Percentiles rank a stretch among this genome's conserved stretches.
phyloP scores from a whole-genome alignment of 2,888 invertebrate genomes.

The Scelioninae gen. 2 region DNA sequence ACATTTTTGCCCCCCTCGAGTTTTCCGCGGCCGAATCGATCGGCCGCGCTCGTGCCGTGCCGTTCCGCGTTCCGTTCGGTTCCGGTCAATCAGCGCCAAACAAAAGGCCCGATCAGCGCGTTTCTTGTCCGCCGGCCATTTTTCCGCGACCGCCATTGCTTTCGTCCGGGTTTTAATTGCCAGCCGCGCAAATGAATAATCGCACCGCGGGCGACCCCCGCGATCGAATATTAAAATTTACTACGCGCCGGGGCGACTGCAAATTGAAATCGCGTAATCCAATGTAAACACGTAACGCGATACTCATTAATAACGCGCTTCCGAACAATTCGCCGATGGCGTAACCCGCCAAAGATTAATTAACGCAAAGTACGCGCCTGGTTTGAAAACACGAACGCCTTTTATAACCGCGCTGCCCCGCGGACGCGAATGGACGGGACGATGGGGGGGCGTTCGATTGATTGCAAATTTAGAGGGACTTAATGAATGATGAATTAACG shows the following conservation, averaged over 20 bases:
- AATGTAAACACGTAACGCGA: slow-evolving; percentile 29
- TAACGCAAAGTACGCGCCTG: slow-evolving; percentile 40
- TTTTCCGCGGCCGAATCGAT: too few species aligned
- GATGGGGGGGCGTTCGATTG: slow-evolving; percentile 38
- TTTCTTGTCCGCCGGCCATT: too few species aligned
- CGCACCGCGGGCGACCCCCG: background rate
- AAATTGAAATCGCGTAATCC: slow-evolving; percentile 20
- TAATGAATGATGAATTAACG: slow-evolving; percentile 56
- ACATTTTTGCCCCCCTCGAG: too few species aligned
- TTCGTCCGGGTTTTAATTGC: background rate
- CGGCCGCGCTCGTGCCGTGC: too few species aligned
- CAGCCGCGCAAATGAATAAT: slow-evolving; percentile 2
- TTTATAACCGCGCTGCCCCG: slow-evolving; percentile 26
- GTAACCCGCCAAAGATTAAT: slow-evolving; percentile 49
- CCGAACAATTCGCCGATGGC: slow-evolving; percentile 28
- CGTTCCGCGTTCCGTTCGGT: slow-evolving; percentile 22
- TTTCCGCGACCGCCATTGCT: too few species aligned
- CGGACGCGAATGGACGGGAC: slow-evolving; percentile 13
- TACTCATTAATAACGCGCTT: slow-evolving; percentile 41
- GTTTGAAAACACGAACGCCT: slow-evolving; percentile 43
- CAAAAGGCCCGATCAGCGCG: slow-evolving; percentile 21
- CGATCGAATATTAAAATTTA: slow-evolving; percentile 20
- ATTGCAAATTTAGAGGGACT: slow-evolving; percentile 47
- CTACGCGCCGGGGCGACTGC: slow-evolving; percentile 3
- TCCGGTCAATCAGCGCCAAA: slow-evolving; percentile 32